Percentiles rank a stretch among this genome's conserved stretches.
phyloP scores from a whole-genome alignment of 2,797 vertebrate genomes.

The Sciaenops ocellatus region DNA sequence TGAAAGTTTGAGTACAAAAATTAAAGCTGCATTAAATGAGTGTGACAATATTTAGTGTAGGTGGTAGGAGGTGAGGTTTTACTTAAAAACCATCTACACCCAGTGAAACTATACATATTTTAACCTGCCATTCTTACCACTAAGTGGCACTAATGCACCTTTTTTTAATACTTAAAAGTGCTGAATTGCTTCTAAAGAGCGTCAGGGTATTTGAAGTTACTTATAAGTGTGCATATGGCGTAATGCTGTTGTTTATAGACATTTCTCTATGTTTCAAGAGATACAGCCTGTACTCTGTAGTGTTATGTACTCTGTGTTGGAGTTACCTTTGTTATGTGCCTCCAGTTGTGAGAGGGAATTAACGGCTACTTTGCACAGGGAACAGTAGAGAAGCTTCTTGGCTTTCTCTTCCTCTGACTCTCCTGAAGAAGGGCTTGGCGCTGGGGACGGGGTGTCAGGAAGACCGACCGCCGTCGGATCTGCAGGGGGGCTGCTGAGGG shows the following conservation, averaged over 20 bases:
- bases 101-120: not conserved
- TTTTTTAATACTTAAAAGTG: constrained; percentile 3
- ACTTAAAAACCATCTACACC: not conserved
- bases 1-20: not conserved
- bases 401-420: constrained; percentile 90
- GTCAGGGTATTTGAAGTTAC: constrained; percentile 3
- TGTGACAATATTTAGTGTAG: not conserved
- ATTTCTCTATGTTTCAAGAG: not conserved
- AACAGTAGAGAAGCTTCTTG: constrained; percentile 91
- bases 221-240: constrained; percentile 4
- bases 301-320: not conserved
- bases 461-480: constrained; percentile 59
- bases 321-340: constrained; percentile 92
- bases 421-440: constrained; percentile 73
- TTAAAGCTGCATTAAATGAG: not conserved
- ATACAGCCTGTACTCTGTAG: not conserved
- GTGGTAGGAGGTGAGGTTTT: not conserved
- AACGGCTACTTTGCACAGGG: constrained; percentile 92
- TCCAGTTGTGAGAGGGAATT: constrained; percentile 92
- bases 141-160: constrained; percentile 48
- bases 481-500: constrained; percentile 38
- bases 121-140: constrained; percentile 40
- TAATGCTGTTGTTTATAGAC: constrained; percentile 9
- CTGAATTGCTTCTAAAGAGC: constrained; percentile 4
- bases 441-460: constrained; percentile 65